phyloP scores from a whole-genome alignment of 1,140 invertebrate genomes.

The Popillia japonica region DNA sequence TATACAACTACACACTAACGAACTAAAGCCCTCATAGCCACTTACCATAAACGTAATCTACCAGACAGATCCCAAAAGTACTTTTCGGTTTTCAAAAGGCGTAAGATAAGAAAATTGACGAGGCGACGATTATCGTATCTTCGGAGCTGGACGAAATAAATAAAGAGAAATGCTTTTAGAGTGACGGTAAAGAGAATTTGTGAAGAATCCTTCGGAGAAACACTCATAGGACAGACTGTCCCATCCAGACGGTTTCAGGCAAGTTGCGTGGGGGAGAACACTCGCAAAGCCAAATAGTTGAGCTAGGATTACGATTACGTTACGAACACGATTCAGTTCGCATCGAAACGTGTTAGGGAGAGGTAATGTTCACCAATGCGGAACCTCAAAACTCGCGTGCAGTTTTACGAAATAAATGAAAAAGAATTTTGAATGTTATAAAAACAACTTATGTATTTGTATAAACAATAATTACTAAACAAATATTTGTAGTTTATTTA shows the following conservation, averaged over 20 bases:
- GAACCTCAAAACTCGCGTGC: neutral
- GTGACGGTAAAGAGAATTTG: neutral
- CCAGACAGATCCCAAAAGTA: conserved; percentile 3
- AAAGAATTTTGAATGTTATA: neutral
- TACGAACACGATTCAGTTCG: neutral
- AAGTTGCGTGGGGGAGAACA: conserved; percentile 10
- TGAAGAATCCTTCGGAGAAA: conserved; percentile 7
- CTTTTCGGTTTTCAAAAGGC: conserved; percentile 22
- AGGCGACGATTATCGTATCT: conserved; percentile 18
- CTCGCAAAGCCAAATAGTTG: neutral
- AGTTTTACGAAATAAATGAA: neutral
- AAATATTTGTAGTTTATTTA: neutral
- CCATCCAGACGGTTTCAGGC: neutral
- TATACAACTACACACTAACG: neutral
- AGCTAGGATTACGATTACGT: neutral
- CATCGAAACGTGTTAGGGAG: neutral
- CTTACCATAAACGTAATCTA: conserved; percentile 16
- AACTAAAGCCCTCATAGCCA: neutral
- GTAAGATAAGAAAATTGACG: conserved; percentile 20
- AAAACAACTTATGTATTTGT: neutral
- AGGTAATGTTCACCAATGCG: neutral
- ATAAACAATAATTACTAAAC: neutral
- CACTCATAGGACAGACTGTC: neutral
- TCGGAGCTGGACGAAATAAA: neutral
- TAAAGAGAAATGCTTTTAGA: conserved; percentile 20